These are phyloP conservation scores for Drosophila bipectinata DNA, from an alignment of 1,140 invertebrate genomes.

Conservation along the genomic window DNA sequence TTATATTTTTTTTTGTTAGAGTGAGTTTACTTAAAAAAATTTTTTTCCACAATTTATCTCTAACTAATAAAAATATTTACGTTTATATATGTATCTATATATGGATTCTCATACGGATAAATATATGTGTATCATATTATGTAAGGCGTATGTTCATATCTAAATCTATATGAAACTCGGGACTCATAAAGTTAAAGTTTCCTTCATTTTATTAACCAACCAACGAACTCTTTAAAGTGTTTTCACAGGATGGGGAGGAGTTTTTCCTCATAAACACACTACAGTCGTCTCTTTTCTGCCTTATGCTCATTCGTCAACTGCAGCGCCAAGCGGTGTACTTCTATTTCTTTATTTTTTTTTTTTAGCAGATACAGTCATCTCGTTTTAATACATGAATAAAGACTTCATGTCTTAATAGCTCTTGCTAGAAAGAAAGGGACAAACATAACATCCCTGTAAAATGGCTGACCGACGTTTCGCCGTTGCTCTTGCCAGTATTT, in stretches of 20 bases:
- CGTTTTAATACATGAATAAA: conserved; percentile 1
- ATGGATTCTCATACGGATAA: not conserved
- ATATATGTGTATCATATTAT: conserved; percentile 1
- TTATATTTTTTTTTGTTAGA: too few relatives aligned
- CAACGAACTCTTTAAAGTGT: conserved; percentile 14
- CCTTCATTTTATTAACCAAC: conserved; percentile 36
- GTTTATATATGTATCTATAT: not conserved
- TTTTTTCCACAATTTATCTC: not conserved
- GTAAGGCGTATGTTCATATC: not conserved
- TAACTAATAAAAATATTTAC: not conserved
- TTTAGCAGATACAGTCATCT: conserved; percentile 4
- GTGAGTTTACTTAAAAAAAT: too few relatives aligned
- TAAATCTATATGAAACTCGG: conserved; percentile 24
- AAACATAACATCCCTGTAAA: conserved; percentile 33
- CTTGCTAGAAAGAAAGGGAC: conserved; percentile 15
- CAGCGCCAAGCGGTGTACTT: conserved; percentile 11
- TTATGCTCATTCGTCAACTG: conserved; percentile 11
- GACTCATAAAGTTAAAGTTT: conserved; percentile 63
- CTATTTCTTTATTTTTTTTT: not conserved
- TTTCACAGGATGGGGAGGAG: not conserved
- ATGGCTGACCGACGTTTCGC: conserved; percentile 54
- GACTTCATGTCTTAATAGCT: not conserved
- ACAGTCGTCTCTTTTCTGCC: conserved; percentile 27
- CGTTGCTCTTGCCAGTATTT: conserved; percentile 70
- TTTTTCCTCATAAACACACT: conserved; percentile 11